Conservation (phyloP, 2,113 vertebrate species). For the Kryptolebias marmoratus region DNA sequence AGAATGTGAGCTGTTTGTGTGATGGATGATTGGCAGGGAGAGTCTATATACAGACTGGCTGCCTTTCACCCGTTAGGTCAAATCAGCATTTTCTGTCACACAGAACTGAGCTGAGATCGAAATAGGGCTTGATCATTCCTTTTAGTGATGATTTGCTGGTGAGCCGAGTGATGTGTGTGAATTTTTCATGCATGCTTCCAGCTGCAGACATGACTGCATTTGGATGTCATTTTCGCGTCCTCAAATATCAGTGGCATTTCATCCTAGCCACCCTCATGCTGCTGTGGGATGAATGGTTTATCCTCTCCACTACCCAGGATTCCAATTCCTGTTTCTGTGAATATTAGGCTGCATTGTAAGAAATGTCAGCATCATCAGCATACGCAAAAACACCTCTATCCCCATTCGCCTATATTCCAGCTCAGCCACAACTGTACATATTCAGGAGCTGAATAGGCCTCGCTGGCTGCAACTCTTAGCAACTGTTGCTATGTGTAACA, state of each 20-base stretch:
- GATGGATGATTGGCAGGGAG: slow-evolving; percentile 62
- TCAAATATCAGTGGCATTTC: slow-evolving; percentile 50
- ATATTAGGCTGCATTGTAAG: slow-evolving; percentile 47
- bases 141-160: slow-evolving; percentile 22
- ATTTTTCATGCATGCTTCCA: slow-evolving; percentile 28
- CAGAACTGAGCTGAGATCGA: slow-evolving; percentile 17
- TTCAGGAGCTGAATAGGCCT: slow-evolving; percentile 55
- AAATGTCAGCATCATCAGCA: slow-evolving; percentile 61
- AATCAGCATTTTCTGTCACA: slow-evolving; percentile 38
- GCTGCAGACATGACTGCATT: slow-evolving; percentile 14
- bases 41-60: slow-evolving; percentile 29
- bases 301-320: slow-evolving; percentile 39
- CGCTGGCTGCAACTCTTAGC: slow-evolving; percentile 72
- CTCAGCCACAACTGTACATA: slow-evolving; percentile 51
- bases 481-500: slow-evolving; percentile 83
- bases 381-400: slow-evolving; percentile 61
- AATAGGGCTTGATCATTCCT: slow-evolving; percentile 29
- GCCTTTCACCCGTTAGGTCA: slow-evolving; percentile 36
- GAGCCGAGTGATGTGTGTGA: slow-evolving; percentile 4
- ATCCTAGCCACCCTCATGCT: slow-evolving; percentile 29
- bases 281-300: slow-evolving; percentile 46
- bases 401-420: slow-evolving; percentile 60
- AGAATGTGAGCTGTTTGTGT: slow-evolving; percentile 44
- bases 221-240: slow-evolving; percentile 34
- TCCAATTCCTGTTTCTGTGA: slow-evolving; percentile 45